phyloP scores from a whole-genome alignment of 2,113 vertebrate species.

The Stercorarius parasiticus region DNA sequence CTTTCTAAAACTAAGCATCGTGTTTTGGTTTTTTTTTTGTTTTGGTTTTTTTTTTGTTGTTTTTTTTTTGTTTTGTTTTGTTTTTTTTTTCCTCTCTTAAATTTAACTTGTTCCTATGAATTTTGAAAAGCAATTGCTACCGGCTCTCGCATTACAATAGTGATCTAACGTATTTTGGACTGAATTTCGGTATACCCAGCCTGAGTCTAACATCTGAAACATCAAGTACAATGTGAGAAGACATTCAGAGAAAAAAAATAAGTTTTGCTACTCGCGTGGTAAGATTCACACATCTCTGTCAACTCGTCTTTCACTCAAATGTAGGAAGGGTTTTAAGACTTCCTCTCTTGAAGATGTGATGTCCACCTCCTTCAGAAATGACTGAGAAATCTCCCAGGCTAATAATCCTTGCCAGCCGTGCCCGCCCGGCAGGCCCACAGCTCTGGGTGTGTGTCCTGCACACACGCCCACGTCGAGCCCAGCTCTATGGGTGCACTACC shows the following conservation, averaged over 20 bases:
- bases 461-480: background rate
- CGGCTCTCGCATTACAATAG: background rate
- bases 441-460: background rate
- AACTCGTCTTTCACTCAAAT: background rate
- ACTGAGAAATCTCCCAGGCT: background rate
- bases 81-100: background rate
- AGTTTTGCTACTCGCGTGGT: background rate
- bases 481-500: background rate
- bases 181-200: background rate
- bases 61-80: no score
- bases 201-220: background rate
- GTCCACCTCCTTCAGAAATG: background rate
- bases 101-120: background rate
- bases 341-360: background rate
- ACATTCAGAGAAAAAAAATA: rapidly evolving
- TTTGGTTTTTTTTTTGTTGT: background rate
- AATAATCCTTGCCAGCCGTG: rapidly evolving
- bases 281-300: background rate
- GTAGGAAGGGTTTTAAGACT: background rate
- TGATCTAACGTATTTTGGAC: background rate
- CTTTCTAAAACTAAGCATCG: background rate
- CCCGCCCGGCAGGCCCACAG: rapidly evolving
- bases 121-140: background rate
- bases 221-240: background rate
- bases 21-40: no score